Evolutionary conservation across 2,797 vertebrate genomes (phyloP).

Genomic region (Microcaecilia unicolor): DNA sequence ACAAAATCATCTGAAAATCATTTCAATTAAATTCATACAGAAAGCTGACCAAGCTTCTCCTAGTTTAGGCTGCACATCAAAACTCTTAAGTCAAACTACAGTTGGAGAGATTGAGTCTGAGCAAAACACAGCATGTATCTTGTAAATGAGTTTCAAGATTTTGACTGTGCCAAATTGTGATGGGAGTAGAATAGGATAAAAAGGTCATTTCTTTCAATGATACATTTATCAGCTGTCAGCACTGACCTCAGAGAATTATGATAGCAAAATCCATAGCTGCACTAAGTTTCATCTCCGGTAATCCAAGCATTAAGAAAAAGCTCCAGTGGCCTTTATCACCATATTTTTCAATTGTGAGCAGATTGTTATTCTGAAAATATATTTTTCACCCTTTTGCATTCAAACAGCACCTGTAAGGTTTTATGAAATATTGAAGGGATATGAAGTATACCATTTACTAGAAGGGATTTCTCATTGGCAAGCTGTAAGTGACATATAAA

Average conservation of each 20-base stretch:
- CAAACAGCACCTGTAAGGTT: no score
- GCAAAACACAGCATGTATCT: neutral
- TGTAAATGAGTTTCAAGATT: neutral
- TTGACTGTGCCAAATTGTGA: neutral
- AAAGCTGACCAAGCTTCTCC: neutral
- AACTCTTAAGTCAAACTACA: neutral
- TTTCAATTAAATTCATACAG: no score
- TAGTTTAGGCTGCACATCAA: neutral
- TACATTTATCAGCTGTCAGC: neutral
- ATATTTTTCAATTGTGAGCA: neutral
- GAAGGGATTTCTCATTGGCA: neutral
- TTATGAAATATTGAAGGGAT: constrained; percentile 5
- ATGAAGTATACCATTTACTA: constrained; percentile 2
- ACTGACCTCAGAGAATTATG: neutral
- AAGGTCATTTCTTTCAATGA: neutral
- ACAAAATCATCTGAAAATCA: no score
- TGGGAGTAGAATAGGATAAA: neutral
- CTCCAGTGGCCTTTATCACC: neutral
- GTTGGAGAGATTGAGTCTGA: neutral
- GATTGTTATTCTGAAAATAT: neutral
- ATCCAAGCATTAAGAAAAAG: neutral
- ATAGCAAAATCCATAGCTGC: neutral
- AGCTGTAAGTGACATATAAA: constrained; percentile 1
- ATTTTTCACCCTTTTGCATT: neutral
- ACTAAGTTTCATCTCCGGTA: neutral